phyloP scores from a whole-genome alignment of 2,888 invertebrate species.

The Nephrotoma appendiculata region DNA sequence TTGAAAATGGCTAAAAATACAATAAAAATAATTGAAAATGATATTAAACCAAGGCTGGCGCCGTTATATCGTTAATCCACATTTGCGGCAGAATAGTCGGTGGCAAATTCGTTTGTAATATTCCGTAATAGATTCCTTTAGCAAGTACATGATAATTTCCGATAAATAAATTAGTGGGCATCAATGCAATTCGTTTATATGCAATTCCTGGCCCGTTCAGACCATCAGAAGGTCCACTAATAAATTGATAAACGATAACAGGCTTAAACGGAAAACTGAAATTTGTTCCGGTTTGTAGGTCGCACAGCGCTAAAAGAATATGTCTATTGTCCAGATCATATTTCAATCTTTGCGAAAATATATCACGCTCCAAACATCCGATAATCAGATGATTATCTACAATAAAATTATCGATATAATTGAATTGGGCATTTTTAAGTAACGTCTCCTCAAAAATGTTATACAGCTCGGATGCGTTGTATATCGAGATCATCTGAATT shows the following conservation, averaged over 20 bases:
- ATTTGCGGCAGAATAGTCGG: background rate
- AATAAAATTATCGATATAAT: slow-evolving; percentile 2
- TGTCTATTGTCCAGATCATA: slow-evolving; percentile 20
- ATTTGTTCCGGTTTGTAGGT: slow-evolving; percentile 16
- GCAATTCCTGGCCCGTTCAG: background rate
- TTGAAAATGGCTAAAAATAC: background rate
- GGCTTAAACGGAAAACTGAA: slow-evolving; percentile 8
- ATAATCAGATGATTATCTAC: background rate
- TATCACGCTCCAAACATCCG: slow-evolving; percentile 5
- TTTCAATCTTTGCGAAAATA: slow-evolving; percentile 18
- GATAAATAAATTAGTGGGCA: background rate
- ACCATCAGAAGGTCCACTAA: background rate
- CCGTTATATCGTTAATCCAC: background rate
- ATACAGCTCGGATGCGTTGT: background rate
- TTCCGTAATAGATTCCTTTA: background rate
- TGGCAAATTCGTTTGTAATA: background rate
- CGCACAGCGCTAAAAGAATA: slow-evolving; percentile 20
- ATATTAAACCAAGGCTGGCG: background rate
- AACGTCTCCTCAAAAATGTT: background rate
- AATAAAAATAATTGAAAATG: background rate
- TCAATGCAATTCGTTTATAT: background rate
- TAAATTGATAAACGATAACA: background rate
- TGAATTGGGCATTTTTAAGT: background rate
- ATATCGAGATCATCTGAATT: slow-evolving; percentile 5
- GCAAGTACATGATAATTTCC: background rate